These are phyloP conservation scores for Thamnophis elegans DNA, from an alignment of 2,797 vertebrate genomes.

Conservation along the genomic window DNA sequence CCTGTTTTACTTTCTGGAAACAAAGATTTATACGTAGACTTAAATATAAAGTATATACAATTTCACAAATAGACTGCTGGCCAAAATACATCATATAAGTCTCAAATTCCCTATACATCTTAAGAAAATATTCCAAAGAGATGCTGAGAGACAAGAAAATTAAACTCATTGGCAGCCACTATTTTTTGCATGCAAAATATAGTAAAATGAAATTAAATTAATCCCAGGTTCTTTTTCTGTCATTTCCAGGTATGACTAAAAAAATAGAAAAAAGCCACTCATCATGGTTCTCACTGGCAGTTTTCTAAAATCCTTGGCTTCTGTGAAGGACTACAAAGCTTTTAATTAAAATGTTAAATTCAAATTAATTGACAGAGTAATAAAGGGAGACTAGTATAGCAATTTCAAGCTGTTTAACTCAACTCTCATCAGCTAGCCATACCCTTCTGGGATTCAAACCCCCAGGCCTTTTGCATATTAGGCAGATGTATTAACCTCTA, in stretches of 20 bases:
- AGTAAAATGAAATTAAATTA: background rate
- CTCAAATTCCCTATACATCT: background rate
- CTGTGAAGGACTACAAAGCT: background rate
- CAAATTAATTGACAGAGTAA: no score
- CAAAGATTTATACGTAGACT: background rate
- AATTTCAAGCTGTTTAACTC: no score
- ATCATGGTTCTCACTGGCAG: background rate
- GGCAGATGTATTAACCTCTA: no score
- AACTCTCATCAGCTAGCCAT: no score
- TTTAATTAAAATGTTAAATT: background rate
- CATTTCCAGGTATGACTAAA: background rate
- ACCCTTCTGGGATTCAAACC: no score
- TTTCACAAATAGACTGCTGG: background rate
- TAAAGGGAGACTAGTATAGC: no score
- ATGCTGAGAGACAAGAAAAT: background rate
- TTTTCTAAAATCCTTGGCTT: background rate
- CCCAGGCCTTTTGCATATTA: no score
- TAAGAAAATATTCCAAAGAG: background rate
- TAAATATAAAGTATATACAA: background rate
- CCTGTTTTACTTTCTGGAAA: background rate
- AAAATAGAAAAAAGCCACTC: background rate
- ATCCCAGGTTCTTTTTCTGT: background rate
- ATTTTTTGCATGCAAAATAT: background rate
- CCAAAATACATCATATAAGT: background rate
- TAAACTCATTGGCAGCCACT: background rate